phyloP scores from a whole-genome alignment of 2,797 vertebrate species.

The Sebastolobus altivelis region DNA sequence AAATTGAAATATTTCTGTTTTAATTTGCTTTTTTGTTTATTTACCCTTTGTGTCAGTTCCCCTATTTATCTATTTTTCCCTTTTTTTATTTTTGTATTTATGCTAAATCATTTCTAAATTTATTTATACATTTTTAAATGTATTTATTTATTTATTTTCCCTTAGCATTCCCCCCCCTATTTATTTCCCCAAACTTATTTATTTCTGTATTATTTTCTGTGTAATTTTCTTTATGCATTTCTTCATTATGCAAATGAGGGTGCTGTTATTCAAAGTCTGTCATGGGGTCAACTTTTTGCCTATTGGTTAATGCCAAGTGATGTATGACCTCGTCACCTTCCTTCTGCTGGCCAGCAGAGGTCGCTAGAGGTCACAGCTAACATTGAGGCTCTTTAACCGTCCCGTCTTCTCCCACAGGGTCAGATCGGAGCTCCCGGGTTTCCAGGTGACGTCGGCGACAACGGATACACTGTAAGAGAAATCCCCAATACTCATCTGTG shows the following conservation, averaged over 20 bases:
- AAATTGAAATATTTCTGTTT: not conserved
- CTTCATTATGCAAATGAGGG: not conserved
- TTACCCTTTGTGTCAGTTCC: not conserved
- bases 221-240: not conserved
- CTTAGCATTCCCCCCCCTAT: too few species aligned
- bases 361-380: not conserved
- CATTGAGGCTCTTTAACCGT: not conserved
- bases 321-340: not conserved
- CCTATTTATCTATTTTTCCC: not conserved
- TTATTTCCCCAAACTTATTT: not conserved
- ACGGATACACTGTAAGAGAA: conserved; percentile 79
- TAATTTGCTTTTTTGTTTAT: not conserved
- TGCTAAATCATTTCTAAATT: too few species aligned
- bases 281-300: not conserved
- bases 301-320: not conserved
- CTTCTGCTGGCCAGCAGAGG: not conserved
- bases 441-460: conserved; percentile 80
- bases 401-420: conserved; percentile 71
- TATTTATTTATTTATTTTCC: too few species aligned
- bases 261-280: not conserved
- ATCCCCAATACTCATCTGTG: not conserved
- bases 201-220: not conserved
- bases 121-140: too few species aligned
- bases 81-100: not conserved
- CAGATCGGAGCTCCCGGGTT: conserved; percentile 82